Conservation (phyloP, 2,797 vertebrate species). For the Caiman crocodilus region DNA sequence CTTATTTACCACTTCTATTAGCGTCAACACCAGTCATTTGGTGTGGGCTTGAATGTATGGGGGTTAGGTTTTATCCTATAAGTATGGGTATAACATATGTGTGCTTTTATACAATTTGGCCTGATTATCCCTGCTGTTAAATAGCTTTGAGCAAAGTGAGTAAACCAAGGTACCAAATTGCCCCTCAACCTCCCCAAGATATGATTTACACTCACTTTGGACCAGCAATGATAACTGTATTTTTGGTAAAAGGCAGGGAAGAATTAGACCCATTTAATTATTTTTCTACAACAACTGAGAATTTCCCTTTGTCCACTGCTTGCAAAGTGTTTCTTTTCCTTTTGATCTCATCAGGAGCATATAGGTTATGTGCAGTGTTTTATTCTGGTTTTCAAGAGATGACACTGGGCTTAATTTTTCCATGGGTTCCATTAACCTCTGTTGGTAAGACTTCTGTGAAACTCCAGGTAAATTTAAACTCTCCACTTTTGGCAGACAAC, state of each 20-base stretch:
- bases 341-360: background rate
- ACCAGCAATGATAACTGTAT: conserved; percentile 5
- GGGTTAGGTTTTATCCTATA: background rate
- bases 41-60: background rate
- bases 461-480: conserved; percentile 22
- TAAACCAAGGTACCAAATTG: background rate
- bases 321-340: background rate
- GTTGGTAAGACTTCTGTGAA: background rate
- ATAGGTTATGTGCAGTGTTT: background rate
- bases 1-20: too few species aligned
- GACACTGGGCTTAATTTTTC: background rate
- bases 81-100: background rate
- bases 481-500: background rate
- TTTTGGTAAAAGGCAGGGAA: background rate
- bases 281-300: background rate
- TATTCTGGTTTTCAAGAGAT: background rate
- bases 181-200: background rate
- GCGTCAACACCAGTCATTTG: background rate
- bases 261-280: background rate
- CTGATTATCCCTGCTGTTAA: background rate
- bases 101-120: background rate
- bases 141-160: background rate
- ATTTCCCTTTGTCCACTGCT: background rate
- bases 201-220: background rate
- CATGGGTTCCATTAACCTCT: background rate